These are phyloP conservation scores for Myopa tessellatipennis DNA, from an alignment of 2,888 invertebrate species.

Conservation along the genomic window DNA sequence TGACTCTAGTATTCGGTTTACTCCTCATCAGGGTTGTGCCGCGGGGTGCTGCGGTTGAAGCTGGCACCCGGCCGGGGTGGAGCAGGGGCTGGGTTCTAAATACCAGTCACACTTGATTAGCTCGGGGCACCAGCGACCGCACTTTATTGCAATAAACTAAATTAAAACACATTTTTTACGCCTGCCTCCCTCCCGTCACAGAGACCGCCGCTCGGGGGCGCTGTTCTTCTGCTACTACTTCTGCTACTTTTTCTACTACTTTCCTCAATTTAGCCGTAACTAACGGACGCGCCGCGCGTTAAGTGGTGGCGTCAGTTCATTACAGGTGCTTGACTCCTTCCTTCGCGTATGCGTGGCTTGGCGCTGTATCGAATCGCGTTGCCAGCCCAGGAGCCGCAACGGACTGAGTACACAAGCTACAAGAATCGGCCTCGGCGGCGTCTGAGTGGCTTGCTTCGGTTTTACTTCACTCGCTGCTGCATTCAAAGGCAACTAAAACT, in stretches of 20 bases:
- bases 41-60: too few relatives aligned
- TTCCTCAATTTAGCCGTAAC: slow-evolving; percentile 33
- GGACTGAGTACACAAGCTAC: background rate
- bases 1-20: too few relatives aligned
- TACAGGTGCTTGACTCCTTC: slow-evolving; percentile 45
- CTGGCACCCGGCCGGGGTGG: too few relatives aligned
- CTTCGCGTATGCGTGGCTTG: background rate
- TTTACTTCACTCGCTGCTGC: background rate
- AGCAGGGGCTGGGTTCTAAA: too few relatives aligned
- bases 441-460: background rate
- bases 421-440: background rate
- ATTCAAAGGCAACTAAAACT: slow-evolving; percentile 6
- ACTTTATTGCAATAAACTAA: slow-evolving; percentile 12
- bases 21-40: too few relatives aligned
- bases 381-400: background rate
- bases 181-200: too few relatives aligned
- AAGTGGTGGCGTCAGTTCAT: slow-evolving; percentile 48
- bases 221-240: background rate
- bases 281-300: slow-evolving; percentile 37
- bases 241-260: background rate
- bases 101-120: background rate
- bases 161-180: slow-evolving; percentile 1
- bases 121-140: background rate
- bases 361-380: slow-evolving; percentile 3
- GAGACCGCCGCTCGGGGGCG: background rate